phyloP scores from a whole-genome alignment of 2,888 invertebrate species.

The Campopleginae sp. region DNA sequence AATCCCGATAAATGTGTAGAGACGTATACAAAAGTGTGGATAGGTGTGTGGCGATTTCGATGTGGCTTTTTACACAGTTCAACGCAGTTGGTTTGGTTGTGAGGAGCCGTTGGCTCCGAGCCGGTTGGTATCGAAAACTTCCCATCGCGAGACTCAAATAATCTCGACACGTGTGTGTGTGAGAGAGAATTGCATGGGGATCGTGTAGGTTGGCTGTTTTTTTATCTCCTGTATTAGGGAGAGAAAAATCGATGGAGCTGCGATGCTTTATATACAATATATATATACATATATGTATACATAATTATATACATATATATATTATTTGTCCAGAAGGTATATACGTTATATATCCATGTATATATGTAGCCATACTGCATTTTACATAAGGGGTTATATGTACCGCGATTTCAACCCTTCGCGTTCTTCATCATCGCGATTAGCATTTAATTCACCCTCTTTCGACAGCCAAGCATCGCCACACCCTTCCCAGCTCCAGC shows the following conservation, averaged over 20 bases:
- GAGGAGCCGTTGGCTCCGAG: slow-evolving; percentile 36
- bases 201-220: slow-evolving; percentile 35
- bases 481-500: slow-evolving; percentile 48
- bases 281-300: neutral
- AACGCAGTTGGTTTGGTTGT: slow-evolving; percentile 31
- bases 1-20: neutral
- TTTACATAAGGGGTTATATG: slow-evolving; percentile 40
- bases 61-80: slow-evolving; percentile 41
- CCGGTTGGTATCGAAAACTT: slow-evolving; percentile 52
- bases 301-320: neutral
- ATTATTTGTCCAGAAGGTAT: neutral
- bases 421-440: slow-evolving; percentile 40
- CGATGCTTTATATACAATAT: slow-evolving; percentile 43
- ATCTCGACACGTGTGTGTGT: slow-evolving; percentile 43
- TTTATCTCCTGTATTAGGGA: slow-evolving; percentile 64
- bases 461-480: slow-evolving; percentile 38
- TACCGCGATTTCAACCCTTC: slow-evolving; percentile 44
- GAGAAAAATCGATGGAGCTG: slow-evolving; percentile 83
- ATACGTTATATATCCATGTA: neutral
- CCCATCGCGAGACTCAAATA: slow-evolving; percentile 39
- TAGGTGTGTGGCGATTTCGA: slow-evolving; percentile 18
- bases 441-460: slow-evolving; percentile 66
- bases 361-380: neutral
- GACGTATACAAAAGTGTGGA: neutral
- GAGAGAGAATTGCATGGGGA: slow-evolving; percentile 2